Conservation (phyloP, 1,140 invertebrate genomes). For the Hylaeus anthracinus region DNA sequence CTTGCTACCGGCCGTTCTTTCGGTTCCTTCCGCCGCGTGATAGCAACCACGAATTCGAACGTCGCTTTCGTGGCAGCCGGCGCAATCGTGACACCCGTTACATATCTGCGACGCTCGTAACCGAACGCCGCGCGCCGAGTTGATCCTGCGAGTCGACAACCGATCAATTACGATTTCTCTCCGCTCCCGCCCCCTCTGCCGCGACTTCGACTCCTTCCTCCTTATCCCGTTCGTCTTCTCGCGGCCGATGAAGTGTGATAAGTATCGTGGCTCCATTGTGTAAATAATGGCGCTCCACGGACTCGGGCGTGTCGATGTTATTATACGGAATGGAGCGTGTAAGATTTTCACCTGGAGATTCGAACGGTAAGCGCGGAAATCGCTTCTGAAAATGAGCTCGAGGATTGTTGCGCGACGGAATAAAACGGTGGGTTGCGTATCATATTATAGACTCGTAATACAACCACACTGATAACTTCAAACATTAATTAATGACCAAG, state of each 20-base stretch:
- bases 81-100: conserved; percentile 53
- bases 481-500: too few species aligned
- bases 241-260: conserved; percentile 25
- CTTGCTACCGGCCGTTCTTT: too few species aligned
- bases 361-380: neutral
- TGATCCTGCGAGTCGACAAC: conserved; percentile 37
- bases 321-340: conserved; percentile 1
- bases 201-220: too few species aligned
- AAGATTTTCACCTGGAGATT: neutral
- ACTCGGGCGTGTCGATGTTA: conserved; percentile 35
- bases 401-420: neutral
- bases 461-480: too few species aligned
- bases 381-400: neutral
- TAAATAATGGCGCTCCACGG: conserved; percentile 48
- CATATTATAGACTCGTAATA: too few species aligned
- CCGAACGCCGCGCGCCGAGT: conserved; percentile 44
- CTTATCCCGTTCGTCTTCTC: neutral
- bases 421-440: too few species aligned
- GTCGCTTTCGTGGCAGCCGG: conserved; percentile 34
- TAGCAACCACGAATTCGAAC: too few species aligned
- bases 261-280: conserved; percentile 53
- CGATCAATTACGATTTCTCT: conserved; percentile 52
- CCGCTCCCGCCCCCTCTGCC: conserved; percentile 28
- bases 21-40: too few species aligned
- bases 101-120: conserved; percentile 11